phyloP scores from a whole-genome alignment of 2,888 invertebrate species.

The Dicyrtoma fusca region DNA sequence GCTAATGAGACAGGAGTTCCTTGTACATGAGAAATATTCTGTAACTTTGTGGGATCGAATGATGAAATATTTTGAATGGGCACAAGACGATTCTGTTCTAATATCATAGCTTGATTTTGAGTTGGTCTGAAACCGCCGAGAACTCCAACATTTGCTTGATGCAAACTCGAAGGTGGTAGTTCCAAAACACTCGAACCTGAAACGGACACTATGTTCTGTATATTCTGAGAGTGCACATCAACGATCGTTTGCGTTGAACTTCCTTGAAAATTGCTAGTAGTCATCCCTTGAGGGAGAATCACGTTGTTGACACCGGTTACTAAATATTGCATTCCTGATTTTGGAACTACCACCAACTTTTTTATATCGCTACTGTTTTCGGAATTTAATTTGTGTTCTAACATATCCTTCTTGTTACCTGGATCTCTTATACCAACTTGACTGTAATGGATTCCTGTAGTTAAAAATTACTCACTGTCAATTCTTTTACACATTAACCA shows the following conservation, averaged over 20 bases:
- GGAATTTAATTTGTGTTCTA: conserved; percentile 11
- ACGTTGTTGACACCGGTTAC: conserved; percentile 20
- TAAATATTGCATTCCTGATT: conserved; percentile 33
- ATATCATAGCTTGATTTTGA: conserved; percentile 39
- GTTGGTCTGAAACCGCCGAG: conserved; percentile 56
- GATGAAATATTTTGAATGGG: conserved; percentile 36
- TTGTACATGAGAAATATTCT: conserved; percentile 26
- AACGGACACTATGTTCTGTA: not conserved
- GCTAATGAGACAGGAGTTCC: conserved; percentile 40
- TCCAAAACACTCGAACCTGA: conserved; percentile 43
- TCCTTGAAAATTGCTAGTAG: conserved; percentile 25
- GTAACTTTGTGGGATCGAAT: conserved; percentile 31
- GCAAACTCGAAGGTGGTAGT: conserved; percentile 59
- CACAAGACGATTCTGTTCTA: conserved; percentile 31
- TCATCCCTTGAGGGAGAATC: not conserved
- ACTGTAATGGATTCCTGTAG: no score
- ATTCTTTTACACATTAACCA: no score
- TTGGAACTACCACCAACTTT: conserved; percentile 25
- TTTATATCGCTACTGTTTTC: conserved; percentile 14
- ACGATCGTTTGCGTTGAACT: conserved; percentile 10
- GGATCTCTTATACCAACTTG: no score
- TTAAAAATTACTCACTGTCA: no score
- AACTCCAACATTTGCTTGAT: conserved; percentile 58
- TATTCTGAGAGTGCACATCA: conserved; percentile 8
- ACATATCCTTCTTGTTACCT: conserved; percentile 13